A percentile compares a stretch with the other conserved stretches of the same genome.
Conservation (phyloP, 2,797 vertebrate species). For the Enteromius unitaeniatus region DNA sequence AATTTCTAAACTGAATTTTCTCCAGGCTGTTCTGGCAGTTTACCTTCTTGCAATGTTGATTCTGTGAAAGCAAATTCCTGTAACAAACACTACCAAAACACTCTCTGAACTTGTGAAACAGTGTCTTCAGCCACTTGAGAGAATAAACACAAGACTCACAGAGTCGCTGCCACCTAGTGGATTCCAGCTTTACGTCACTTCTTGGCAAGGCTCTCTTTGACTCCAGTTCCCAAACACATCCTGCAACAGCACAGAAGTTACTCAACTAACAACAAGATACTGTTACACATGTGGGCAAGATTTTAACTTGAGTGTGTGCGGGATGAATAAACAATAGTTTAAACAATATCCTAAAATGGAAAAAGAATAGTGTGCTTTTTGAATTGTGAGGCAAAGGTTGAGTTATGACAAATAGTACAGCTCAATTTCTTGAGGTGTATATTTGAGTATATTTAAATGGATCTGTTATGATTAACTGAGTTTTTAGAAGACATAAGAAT, state of each 20-base stretch:
- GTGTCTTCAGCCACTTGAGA: conserved; percentile 9
- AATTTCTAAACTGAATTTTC: conserved; percentile 21
- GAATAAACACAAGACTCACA: conserved; percentile 27
- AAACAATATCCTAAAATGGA: background rate
- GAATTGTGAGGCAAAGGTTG: background rate
- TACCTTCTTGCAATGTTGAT: conserved; percentile 29
- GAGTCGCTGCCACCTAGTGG: conserved; percentile 39
- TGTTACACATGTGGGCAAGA: background rate
- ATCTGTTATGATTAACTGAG: background rate
- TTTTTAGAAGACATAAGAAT: background rate
- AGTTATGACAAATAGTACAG: no score
- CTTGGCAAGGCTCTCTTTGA: conserved; percentile 8
- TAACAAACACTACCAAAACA: conserved; percentile 45
- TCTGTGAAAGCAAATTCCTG: conserved; percentile 40
- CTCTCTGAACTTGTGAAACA: conserved; percentile 28
- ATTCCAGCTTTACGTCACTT: conserved; percentile 6
- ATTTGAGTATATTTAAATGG: background rate
- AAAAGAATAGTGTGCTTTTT: background rate
- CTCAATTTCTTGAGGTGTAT: background rate
- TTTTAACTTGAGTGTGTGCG: background rate
- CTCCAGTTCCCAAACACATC: background rate
- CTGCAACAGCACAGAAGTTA: background rate
- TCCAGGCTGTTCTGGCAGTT: conserved; percentile 19
- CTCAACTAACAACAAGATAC: conserved; percentile 1
- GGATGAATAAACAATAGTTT: background rate